These are phyloP conservation scores for Cyanoderma ruficeps DNA, from an alignment of 2,113 vertebrate species.

Conservation along the genomic window DNA sequence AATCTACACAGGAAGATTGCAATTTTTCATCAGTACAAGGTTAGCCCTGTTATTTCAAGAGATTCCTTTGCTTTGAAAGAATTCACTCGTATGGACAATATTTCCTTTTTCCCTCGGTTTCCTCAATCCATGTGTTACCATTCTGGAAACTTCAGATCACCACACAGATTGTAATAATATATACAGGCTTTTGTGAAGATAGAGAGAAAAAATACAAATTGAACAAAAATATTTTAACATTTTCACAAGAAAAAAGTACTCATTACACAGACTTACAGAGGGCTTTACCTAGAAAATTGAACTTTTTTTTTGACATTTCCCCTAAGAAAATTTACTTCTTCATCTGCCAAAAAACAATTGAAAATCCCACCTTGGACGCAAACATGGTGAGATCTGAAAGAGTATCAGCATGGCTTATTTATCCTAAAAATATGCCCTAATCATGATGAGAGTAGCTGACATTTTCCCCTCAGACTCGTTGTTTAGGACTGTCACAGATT, in stretches of 20 bases:
- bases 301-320: background rate
- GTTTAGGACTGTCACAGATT: background rate
- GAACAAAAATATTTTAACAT: background rate
- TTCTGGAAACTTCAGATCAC: background rate
- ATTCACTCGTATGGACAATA: background rate
- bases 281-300: background rate
- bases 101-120: background rate
- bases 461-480: background rate
- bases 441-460: background rate
- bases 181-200: background rate
- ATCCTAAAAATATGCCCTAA: background rate
- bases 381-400: background rate
- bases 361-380: background rate
- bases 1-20: background rate
- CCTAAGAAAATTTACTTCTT: background rate
- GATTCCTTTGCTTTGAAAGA: background rate
- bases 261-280: background rate
- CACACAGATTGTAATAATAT: background rate
- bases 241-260: background rate
- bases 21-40: background rate
- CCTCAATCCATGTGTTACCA: rapidly evolving
- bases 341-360: background rate
- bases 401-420: background rate
- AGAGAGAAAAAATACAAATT: background rate
- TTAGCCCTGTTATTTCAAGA: background rate